Conservation (phyloP, 2,888 invertebrate species). For the Acleris cristana region DNA sequence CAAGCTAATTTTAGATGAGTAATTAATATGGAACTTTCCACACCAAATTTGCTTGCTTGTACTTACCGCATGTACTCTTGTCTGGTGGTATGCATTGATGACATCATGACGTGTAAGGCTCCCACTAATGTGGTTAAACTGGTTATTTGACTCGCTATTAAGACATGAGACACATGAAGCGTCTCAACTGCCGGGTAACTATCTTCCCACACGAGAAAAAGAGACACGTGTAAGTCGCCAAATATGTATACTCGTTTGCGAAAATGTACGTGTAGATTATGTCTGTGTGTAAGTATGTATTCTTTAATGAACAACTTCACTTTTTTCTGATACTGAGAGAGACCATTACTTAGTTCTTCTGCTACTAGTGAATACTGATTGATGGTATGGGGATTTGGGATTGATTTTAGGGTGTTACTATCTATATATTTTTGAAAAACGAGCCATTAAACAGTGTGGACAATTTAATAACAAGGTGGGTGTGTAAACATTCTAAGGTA, state of each 20-base stretch:
- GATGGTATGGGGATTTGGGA: too few species aligned
- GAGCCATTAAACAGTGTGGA: too few species aligned
- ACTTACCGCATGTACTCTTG: conserved; percentile 21
- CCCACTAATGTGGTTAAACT: conserved; percentile 58
- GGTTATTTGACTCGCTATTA: conserved; percentile 46
- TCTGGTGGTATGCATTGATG: conserved; percentile 49
- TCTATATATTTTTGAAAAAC: too few species aligned
- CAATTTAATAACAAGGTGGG: too few species aligned
- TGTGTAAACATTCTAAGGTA: too few species aligned
- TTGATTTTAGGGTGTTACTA: too few species aligned
- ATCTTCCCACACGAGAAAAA: conserved; percentile 21
- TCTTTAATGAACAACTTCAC: too few species aligned
- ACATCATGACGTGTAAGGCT: conserved; percentile 52
- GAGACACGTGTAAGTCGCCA: conserved; percentile 11
- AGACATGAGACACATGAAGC: conserved; percentile 11
- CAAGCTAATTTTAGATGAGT: conserved; percentile 6
- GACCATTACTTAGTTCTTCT: too few species aligned
- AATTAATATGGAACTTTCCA: conserved; percentile 57
- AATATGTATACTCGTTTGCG: neutral
- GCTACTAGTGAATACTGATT: too few species aligned
- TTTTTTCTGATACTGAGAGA: too few species aligned
- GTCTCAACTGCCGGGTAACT: conserved; percentile 6
- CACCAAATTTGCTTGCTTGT: conserved; percentile 41
- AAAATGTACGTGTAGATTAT: neutral
- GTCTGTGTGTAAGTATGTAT: neutral